These are phyloP conservation scores for Miichthys miiuy DNA, from an alignment of 2,797 vertebrate species.

Conservation along the genomic window DNA sequence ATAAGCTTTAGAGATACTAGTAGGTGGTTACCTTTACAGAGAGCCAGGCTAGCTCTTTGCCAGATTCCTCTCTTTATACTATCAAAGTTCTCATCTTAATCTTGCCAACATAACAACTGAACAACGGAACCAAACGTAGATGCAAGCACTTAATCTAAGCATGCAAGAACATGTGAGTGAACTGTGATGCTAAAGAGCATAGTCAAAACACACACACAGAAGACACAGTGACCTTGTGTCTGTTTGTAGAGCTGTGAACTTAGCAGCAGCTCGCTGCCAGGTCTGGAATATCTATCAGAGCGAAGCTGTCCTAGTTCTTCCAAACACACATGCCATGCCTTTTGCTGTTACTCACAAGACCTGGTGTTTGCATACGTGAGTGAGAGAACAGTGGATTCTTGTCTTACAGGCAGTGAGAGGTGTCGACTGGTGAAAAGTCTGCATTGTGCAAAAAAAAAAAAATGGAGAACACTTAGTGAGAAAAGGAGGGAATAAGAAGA, in stretches of 20 bases:
- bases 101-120: neutral
- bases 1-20: neutral
- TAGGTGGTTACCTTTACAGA: neutral
- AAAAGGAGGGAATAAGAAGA: slow-evolving; percentile 29
- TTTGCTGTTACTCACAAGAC: slow-evolving; percentile 16
- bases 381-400: slow-evolving; percentile 67
- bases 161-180: slow-evolving; percentile 28
- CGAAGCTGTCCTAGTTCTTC: slow-evolving; percentile 31
- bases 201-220: slow-evolving; percentile 50
- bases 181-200: neutral
- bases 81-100: neutral
- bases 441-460: slow-evolving; percentile 61
- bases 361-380: slow-evolving; percentile 9
- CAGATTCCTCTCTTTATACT: neutral
- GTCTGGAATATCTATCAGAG: slow-evolving; percentile 56
- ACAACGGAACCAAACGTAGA: too few species aligned
- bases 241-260: slow-evolving; percentile 69
- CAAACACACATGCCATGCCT: slow-evolving; percentile 19
- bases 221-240: slow-evolving; percentile 60
- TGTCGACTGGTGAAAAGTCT: slow-evolving; percentile 62
- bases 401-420: slow-evolving; percentile 46
- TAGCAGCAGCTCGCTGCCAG: slow-evolving; percentile 63
- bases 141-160: neutral
- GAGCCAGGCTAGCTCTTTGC: neutral
- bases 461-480: slow-evolving; percentile 29